A percentile compares a stretch with the other conserved stretches of the same genome.
Conservation (phyloP, 2,797 vertebrate genomes). For the Petrocephalus schoutedeni region DNA sequence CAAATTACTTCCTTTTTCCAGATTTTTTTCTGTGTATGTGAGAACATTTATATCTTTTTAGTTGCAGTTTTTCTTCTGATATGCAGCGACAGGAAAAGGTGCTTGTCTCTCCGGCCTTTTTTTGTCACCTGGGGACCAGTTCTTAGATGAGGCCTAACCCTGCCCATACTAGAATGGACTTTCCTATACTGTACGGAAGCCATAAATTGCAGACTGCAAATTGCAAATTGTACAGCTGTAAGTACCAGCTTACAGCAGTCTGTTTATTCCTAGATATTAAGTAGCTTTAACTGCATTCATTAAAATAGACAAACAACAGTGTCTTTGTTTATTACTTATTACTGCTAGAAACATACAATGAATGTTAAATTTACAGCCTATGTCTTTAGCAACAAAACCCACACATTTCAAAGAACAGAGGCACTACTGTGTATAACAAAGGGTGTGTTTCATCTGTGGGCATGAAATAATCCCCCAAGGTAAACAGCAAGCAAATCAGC, state of each 20-base stretch:
- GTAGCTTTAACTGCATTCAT: background rate
- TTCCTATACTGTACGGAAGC: background rate
- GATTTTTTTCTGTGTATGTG: background rate
- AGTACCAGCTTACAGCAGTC: background rate
- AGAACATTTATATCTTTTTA: background rate
- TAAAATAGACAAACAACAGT: background rate
- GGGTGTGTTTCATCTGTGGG: background rate
- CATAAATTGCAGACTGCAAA: background rate
- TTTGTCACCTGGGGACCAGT: background rate
- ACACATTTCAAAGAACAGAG: background rate
- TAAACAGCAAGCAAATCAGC: slow-evolving; percentile 18
- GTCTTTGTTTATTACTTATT: background rate
- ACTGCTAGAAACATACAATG: background rate
- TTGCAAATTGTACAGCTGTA: background rate
- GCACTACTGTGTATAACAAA: background rate
- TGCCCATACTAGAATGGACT: background rate
- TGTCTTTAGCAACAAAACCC: background rate
- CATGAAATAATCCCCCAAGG: background rate
- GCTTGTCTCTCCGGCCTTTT: background rate
- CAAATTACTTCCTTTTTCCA: background rate
- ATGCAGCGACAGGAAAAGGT: background rate
- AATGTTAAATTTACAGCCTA: background rate
- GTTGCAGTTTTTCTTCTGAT: background rate
- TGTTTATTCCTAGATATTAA: background rate
- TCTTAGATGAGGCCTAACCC: background rate